Conservation (phyloP, 2,113 vertebrate species). For the Chauna torquata region DNA sequence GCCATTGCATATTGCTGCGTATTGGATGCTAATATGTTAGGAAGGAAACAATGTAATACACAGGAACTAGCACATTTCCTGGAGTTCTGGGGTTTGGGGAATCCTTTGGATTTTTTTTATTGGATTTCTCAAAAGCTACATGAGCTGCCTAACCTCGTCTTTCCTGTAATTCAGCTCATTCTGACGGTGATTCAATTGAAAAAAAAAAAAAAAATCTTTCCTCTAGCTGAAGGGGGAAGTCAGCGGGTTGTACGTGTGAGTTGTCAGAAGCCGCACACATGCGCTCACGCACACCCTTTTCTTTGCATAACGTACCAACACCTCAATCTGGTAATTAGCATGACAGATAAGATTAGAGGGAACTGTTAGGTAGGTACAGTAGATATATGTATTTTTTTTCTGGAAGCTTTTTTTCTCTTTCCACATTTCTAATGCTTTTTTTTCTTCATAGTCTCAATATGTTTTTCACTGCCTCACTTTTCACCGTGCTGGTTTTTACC, state of each 20-base stretch:
- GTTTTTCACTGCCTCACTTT: slow-evolving; percentile 32
- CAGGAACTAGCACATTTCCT: slow-evolving; percentile 52
- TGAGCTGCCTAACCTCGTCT: slow-evolving; percentile 41
- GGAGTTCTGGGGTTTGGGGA: slow-evolving; percentile 61
- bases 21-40: slow-evolving; percentile 39
- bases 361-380: background rate
- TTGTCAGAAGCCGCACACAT: background rate
- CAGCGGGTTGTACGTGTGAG: background rate
- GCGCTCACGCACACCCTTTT: background rate
- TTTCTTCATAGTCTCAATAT: background rate
- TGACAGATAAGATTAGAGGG: background rate
- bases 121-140: slow-evolving; percentile 61
- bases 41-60: slow-evolving; percentile 60
- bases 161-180: slow-evolving; percentile 62
- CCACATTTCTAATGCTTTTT: background rate
- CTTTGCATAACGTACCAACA: background rate
- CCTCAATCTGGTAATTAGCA: slow-evolving; percentile 25
- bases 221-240: background rate
- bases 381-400: background rate
- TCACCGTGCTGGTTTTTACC: background rate
- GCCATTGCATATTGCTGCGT: background rate
- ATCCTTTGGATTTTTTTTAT: slow-evolving; percentile 60
- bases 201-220: background rate
- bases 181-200: slow-evolving; percentile 44
- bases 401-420: background rate